These are phyloP conservation scores for Streptopelia turtur DNA, from an alignment of 2,797 vertebrate genomes.

Conservation along the genomic window DNA sequence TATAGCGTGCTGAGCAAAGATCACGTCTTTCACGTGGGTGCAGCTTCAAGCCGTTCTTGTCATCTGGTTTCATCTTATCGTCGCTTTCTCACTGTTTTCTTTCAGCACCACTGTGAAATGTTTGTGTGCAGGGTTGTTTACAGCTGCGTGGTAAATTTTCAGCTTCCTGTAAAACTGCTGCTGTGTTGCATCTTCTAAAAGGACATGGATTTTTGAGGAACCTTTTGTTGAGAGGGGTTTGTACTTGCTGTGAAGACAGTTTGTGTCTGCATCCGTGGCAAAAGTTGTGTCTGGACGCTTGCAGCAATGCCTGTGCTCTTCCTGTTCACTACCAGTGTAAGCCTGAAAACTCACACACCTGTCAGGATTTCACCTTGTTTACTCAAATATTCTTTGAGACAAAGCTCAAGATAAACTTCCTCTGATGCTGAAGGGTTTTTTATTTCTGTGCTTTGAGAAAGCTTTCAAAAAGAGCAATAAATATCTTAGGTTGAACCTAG, in stretches of 20 bases:
- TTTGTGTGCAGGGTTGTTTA: background rate
- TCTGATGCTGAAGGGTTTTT: background rate
- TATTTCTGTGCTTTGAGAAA: background rate
- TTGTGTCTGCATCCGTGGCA: background rate
- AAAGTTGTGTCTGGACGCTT: background rate
- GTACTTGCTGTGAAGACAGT: background rate
- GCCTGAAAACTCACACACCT: background rate
- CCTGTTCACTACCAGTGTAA: background rate
- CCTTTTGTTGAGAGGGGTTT: background rate
- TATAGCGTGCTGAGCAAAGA: rapidly evolving
- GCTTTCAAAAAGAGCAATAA: background rate
- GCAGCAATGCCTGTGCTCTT: background rate
- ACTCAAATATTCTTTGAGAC: background rate
- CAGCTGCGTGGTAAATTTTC: background rate
- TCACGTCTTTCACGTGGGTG: background rate
- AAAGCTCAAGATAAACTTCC: background rate
- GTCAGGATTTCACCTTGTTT: background rate
- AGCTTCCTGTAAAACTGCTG: background rate
- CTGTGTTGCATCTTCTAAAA: background rate
- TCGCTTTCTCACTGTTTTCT: rapidly evolving
- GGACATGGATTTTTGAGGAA: background rate
- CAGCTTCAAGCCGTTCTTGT: background rate
- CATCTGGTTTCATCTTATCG: background rate
- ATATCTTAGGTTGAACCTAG: background rate
- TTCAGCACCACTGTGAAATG: background rate